Evolutionary conservation across 2,113 vertebrate species (phyloP).

Genomic region (Formicarius rufipectus): DNA sequence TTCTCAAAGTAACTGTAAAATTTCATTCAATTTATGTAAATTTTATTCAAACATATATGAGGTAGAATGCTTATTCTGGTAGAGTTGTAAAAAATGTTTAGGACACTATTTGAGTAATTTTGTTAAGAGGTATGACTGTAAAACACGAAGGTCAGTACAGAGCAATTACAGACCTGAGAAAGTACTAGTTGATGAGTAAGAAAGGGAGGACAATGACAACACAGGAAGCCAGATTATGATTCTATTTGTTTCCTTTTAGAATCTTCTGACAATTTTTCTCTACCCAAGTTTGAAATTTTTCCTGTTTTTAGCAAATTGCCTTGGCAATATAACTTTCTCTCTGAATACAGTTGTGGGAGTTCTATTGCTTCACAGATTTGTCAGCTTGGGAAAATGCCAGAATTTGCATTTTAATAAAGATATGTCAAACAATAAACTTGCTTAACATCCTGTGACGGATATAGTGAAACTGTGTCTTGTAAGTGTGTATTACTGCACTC

Average conservation of each 20-base stretch:
- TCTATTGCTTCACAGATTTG: slow-evolving; percentile 1
- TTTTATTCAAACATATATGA: background rate
- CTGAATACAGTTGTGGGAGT: background rate
- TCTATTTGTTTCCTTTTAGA: background rate
- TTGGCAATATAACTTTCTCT: background rate
- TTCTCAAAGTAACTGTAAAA: background rate
- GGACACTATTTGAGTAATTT: background rate
- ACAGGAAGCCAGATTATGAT: background rate
- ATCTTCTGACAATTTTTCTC: background rate
- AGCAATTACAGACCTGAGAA: background rate
- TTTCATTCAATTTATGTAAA: background rate
- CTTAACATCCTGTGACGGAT: background rate
- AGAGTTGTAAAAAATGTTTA: background rate
- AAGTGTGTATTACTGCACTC: background rate
- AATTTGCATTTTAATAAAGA: slow-evolving; percentile 62
- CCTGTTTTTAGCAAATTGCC: background rate
- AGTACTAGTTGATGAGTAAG: background rate
- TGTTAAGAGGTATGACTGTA: background rate
- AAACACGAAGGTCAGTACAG: background rate
- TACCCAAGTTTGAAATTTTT: background rate
- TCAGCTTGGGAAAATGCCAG: slow-evolving; percentile 32
- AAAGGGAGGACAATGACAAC: background rate
- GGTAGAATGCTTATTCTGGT: background rate
- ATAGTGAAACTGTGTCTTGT: background rate
- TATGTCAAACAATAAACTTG: slow-evolving; percentile 30